phyloP scores from a whole-genome alignment of 2,797 vertebrate genomes.

The Argya squamiceps region DNA sequence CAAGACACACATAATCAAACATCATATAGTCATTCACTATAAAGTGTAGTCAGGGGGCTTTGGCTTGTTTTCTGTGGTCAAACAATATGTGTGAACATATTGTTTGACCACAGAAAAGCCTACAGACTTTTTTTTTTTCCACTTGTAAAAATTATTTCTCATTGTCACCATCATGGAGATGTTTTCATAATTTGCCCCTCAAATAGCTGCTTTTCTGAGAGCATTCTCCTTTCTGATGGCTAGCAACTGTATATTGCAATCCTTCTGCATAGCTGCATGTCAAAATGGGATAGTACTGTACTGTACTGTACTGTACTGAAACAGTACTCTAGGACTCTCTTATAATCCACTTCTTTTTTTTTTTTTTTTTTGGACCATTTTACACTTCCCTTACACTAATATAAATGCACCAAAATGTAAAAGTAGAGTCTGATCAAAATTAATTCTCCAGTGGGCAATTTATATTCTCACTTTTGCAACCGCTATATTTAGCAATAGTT shows the following conservation, averaged over 20 bases:
- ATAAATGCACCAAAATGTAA: not conserved
- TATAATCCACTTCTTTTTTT: not conserved
- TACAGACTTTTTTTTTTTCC: not conserved
- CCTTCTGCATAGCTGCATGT: not conserved
- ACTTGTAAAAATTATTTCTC: not conserved
- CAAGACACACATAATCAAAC: conserved; percentile 2
- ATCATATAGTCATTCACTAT: not conserved
- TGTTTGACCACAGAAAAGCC: not conserved
- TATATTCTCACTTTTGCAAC: not conserved
- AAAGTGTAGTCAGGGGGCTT: not conserved
- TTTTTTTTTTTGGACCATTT: not conserved
- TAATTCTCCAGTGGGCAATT: not conserved
- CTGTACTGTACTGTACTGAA: not conserved
- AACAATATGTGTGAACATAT: not conserved
- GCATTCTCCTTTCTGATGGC: not conserved
- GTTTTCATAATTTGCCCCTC: not conserved
- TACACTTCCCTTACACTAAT: not conserved
- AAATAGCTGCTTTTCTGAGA: not conserved
- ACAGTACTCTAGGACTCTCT: not conserved
- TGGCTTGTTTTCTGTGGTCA: not conserved
- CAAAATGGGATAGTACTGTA: not conserved
- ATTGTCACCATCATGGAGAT: not conserved
- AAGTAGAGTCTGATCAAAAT: not conserved
- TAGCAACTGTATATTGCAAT: not conserved
- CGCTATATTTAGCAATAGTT: conserved; percentile 12